These are phyloP conservation scores for Aphidius ervi DNA, from an alignment of 1,140 invertebrate species.

Conservation along the genomic window DNA sequence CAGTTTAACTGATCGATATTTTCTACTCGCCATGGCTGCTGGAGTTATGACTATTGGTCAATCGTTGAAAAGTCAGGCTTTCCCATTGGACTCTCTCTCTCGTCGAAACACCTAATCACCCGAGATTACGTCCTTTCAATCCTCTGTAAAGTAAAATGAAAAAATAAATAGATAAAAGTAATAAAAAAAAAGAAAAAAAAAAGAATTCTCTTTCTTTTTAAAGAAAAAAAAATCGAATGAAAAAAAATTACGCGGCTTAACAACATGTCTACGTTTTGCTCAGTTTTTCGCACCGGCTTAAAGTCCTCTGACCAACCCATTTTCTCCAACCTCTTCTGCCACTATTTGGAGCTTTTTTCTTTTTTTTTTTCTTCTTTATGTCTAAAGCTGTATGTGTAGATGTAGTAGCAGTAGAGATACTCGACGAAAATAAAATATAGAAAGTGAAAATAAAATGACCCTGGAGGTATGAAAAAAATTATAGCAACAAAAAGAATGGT, in stretches of 20 bases:
- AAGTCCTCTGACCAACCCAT: constrained; percentile 15
- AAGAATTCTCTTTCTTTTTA: background rate
- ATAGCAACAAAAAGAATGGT: background rate
- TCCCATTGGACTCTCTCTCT: constrained; percentile 27
- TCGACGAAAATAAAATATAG: constrained; percentile 40
- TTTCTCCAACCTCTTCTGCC: constrained; percentile 3
- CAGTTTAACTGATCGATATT: too few relatives aligned
- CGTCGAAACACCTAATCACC: constrained; percentile 22
- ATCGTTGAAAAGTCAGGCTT: constrained; percentile 35
- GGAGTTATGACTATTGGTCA: constrained; percentile 30
- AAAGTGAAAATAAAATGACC: constrained; percentile 48
- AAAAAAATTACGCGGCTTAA: constrained; percentile 32
- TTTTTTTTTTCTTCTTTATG: constrained; percentile 9
- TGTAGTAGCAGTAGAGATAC: constrained; percentile 9
- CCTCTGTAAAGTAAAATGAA: constrained; percentile 28
- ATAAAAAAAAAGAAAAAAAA: background rate
- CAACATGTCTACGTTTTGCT: constrained; percentile 38
- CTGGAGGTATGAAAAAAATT: constrained; percentile 24
- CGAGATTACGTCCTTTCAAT: constrained; percentile 35
- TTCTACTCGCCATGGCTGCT: too few relatives aligned
- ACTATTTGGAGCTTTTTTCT: constrained; percentile 5
- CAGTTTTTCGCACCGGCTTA: constrained; percentile 30
- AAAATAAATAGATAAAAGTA: background rate
- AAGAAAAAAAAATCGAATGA: background rate
- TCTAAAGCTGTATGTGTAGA: constrained; percentile 14